phyloP scores from a whole-genome alignment of 2,888 invertebrate genomes.

The Drosophila parthenogenetica region DNA sequence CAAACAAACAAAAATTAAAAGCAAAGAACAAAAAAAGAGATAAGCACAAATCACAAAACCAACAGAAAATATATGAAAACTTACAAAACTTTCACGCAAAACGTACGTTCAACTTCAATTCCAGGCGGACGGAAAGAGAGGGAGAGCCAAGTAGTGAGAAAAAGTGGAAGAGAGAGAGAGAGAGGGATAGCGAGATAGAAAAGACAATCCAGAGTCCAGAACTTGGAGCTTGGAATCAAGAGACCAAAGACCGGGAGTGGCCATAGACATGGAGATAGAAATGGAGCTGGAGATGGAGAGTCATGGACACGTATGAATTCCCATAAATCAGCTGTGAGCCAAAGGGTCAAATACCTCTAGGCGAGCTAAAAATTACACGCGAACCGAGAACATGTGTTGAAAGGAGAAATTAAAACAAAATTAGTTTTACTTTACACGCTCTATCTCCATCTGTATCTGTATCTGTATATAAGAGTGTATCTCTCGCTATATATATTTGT shows the following conservation, averaged over 20 bases:
- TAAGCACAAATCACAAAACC: slow-evolving; percentile 14
- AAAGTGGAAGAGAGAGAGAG: no score
- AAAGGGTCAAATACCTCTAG: slow-evolving; percentile 80
- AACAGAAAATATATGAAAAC: slow-evolving; percentile 28
- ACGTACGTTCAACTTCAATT: slow-evolving; percentile 74
- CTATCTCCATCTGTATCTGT: slow-evolving; percentile 31
- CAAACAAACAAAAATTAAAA: slow-evolving; percentile 58
- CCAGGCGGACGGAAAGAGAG: slow-evolving; percentile 21
- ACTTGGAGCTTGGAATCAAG: slow-evolving; percentile 22
- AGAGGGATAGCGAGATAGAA: background rate
- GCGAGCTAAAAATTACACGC: slow-evolving; percentile 74
- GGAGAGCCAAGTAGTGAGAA: no score
- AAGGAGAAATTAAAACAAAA: slow-evolving; percentile 79
- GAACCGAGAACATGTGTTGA: slow-evolving; percentile 72
- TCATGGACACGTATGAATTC: slow-evolving; percentile 74
- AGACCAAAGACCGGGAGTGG: slow-evolving; percentile 32
- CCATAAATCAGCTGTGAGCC: slow-evolving; percentile 81
- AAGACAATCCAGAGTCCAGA: slow-evolving; percentile 49
- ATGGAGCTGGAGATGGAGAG: slow-evolving; percentile 39
- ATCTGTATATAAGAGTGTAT: slow-evolving; percentile 8
- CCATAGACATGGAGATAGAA: slow-evolving; percentile 39
- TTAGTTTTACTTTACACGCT: slow-evolving; percentile 71
- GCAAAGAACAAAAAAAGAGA: slow-evolving; percentile 12
- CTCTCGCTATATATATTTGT: slow-evolving; percentile 20
- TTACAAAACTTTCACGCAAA: slow-evolving; percentile 79